These are phyloP conservation scores for Arothron firmamentum DNA, from an alignment of 2,113 vertebrate genomes.

Conservation along the genomic window DNA sequence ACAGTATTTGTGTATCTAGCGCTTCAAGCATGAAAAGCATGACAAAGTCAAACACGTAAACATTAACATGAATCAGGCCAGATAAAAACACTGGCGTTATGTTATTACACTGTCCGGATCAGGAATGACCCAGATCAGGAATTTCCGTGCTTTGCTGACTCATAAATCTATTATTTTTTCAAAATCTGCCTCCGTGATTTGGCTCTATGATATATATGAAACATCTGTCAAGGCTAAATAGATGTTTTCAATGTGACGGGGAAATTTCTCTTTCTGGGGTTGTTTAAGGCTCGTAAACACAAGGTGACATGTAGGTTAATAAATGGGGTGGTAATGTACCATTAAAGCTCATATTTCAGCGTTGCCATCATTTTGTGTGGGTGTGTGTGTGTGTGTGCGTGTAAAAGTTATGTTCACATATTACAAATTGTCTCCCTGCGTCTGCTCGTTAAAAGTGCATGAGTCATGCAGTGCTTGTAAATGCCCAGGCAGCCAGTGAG, in stretches of 20 bases:
- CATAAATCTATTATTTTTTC: too few species aligned
- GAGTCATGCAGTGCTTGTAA: slow-evolving; percentile 51
- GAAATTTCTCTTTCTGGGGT: neutral
- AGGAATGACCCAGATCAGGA: too few species aligned
- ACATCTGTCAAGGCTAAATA: slow-evolving; percentile 9
- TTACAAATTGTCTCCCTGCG: slow-evolving; percentile 32
- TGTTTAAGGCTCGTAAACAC: slow-evolving; percentile 30
- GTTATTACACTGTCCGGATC: too few species aligned
- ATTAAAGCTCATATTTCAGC: slow-evolving; percentile 9
- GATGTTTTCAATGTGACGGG: slow-evolving; percentile 25
- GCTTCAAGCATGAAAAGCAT: too few species aligned
- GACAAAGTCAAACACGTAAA: too few species aligned
- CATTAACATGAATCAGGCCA: too few species aligned
- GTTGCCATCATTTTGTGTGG: slow-evolving; percentile 1
- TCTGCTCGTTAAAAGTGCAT: slow-evolving; percentile 32
- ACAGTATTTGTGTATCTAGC: too few species aligned
- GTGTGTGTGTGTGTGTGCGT: neutral
- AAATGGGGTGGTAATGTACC: slow-evolving; percentile 8
- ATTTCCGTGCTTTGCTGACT: neutral
- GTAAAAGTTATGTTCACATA: slow-evolving; percentile 14
- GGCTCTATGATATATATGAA: neutral
- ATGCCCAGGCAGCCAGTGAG: slow-evolving; percentile 36
- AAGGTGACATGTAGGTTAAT: slow-evolving; percentile 11
- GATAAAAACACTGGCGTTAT: too few species aligned
- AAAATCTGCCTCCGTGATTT: neutral